Base-by-base conservation (phyloP, 2,113 vertebrate genomes). In the Pluvialis apricaria region DNA sequence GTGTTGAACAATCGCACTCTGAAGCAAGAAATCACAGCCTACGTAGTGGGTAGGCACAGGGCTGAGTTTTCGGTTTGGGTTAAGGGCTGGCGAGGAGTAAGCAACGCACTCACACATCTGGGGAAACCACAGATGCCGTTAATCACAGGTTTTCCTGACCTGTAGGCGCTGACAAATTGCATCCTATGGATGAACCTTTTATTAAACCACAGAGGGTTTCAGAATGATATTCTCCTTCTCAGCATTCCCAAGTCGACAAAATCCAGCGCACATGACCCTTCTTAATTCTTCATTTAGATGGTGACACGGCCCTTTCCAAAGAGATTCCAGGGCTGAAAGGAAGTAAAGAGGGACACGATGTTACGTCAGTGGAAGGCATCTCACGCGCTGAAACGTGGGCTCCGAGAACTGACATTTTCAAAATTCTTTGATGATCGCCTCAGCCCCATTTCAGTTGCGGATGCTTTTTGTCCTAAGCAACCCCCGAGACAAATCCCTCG, bases 101-200 rank as follows among this genome's bases (percentile, higher is more conserved):
- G 71, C 61, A 81, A 66, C 91, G 76, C 11, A 13, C 71, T 95
- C 58, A 38, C 85, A 81, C 90, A 95, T 69, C 92, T 94, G 92
- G 89, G 92, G 73, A 96, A 96, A 95, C 95, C 92, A 85, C 94
- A 92, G 84, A 78, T 66, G 92, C 92, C 92, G 58, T 86, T 92
- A 88, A 96, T 93, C 94, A 96, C 81, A 95, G 96, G 86, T 96
- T 94, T 84, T 91, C 94, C 87, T 91, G 91, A 96, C 91, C 94
- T 94, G 94, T 70, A 86, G 92, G 92, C 1, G 5, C 97, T 96
- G 97, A 97, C 97, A 96, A 97, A 97, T 93, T 93, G 89, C 89
- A 96, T 91, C 95, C 73, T 54, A 95, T 70, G 93, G 91, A 95
- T 78, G 91, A 97, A 95, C 79, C 93, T 90, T 94, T 78, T 64